Base-by-base conservation (phyloP, 2,113 vertebrate species). In the Myiopsitta monachus region DNA sequence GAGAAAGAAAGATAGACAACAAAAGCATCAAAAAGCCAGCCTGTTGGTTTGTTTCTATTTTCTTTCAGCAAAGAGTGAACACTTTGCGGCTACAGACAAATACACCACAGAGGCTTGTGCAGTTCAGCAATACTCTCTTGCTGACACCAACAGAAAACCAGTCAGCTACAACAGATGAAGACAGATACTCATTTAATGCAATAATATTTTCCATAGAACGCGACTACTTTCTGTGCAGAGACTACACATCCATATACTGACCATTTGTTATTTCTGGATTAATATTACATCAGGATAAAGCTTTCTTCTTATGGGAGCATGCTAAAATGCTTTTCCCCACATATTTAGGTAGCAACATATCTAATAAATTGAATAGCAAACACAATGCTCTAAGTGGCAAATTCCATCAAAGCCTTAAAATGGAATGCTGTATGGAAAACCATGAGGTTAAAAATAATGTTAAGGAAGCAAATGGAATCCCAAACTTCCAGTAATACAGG, bases 1-100 rank as follows among this genome's bases (percentile, higher is more conserved):
- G 24, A 95, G 78, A 92, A 96, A 88, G 80, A 61, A 88, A 92
- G 38, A 70, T 33, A 96, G 54, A 96, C 91, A 96, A 92, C 59
- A 80, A 70, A 43, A 90, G 54, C n/a, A 94, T 97, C 18, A 95
- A 63, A 93, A 94, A 63, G 18, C 24, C 49, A 73, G 55, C 19
- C 38, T 66, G 41, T 64, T 91, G 10, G 27, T 49, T 74, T 46
- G 6, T 59, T 95, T 66, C 54, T 79, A 27, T 43, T 94, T 85
- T 62, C 41, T 92, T 90, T 62, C 46, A 72, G 44, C 21, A 81
- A 83, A 64, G 38, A 75, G 6, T n/a, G 63, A 90, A 52, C 63
- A 78, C 14, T 88, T 73, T 46, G 38, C 61, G 36, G 21, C 44
- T 85, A 76, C 52, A 87, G 41, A 86, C 10, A 77, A 81, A 95